Conservation (phyloP, 2,888 invertebrate genomes). For the Agrotis exclamationis region DNA sequence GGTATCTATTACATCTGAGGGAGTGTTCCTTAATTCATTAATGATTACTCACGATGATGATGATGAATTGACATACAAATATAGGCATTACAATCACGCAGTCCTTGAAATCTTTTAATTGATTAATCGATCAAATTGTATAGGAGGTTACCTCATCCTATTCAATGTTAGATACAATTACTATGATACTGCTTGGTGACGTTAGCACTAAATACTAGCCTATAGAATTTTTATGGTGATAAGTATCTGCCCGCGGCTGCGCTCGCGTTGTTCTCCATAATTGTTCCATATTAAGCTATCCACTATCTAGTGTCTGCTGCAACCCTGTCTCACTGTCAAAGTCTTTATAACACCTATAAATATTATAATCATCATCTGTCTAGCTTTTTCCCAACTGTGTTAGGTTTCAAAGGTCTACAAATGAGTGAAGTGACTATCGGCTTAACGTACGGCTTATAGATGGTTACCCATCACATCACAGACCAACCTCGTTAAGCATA, state of each 20-base stretch:
- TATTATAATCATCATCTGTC: no score
- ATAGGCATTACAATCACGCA: neutral
- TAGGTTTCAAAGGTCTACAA: no score
- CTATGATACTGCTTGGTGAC: slow-evolving; percentile 1
- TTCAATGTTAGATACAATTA: slow-evolving; percentile 23
- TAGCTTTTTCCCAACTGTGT: no score
- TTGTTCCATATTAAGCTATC: neutral
- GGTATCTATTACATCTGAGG: neutral
- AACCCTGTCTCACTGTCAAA: no score
- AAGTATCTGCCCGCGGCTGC: no score
- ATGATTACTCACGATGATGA: slow-evolving; percentile 18
- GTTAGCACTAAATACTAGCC: neutral
- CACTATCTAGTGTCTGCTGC: no score
- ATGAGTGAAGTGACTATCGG: no score
- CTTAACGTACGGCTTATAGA: no score
- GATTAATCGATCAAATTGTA: slow-evolving; percentile 2
- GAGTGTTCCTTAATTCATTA: slow-evolving; percentile 19
- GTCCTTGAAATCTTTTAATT: slow-evolving; percentile 28
- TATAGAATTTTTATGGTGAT: neutral
- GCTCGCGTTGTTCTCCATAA: neutral
- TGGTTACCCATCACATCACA: no score
- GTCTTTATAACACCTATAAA: no score
- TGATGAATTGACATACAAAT: slow-evolving; percentile 1
- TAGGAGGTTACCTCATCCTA: slow-evolving; percentile 24
- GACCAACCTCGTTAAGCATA: no score